A percentile compares a stretch with the other conserved stretches of the same genome.
Conservation (phyloP, 2,888 invertebrate genomes). For the Eumacrocentrus americanus region DNA sequence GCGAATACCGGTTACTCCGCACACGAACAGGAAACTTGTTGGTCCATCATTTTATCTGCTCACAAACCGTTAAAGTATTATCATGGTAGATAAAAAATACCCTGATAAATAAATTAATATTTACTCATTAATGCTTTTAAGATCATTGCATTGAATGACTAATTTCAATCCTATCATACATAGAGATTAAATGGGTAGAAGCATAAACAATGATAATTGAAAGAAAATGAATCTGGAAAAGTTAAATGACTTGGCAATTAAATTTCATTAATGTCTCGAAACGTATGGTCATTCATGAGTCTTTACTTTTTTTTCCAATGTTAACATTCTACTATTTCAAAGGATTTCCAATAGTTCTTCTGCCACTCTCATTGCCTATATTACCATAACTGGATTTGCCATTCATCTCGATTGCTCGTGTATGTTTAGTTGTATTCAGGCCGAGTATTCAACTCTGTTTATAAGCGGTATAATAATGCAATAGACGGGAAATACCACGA, state of each 20-base stretch:
- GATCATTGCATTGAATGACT: too few relatives aligned
- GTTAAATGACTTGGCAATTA: too few relatives aligned
- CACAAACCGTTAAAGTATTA: not conserved
- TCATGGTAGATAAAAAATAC: not conserved
- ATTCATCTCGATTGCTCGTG: slow-evolving; percentile 17
- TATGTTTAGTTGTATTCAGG: slow-evolving; percentile 7
- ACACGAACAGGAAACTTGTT: slow-evolving; percentile 8
- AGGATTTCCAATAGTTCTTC: too few relatives aligned
- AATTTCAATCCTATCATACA: too few relatives aligned
- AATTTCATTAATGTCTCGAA: too few relatives aligned
- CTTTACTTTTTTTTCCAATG: too few relatives aligned
- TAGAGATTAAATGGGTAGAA: too few relatives aligned
- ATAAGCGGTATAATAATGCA: slow-evolving; percentile 4
- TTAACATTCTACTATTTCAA: too few relatives aligned
- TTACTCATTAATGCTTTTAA: too few relatives aligned
- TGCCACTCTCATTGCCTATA: not conserved
- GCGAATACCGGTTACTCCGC: not conserved
- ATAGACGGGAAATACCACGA: slow-evolving; percentile 22
- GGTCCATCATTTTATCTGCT: slow-evolving; percentile 1
- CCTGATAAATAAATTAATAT: not conserved
- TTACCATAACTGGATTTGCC: slow-evolving; percentile 19
- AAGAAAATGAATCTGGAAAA: too few relatives aligned
- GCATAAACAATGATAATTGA: too few relatives aligned
- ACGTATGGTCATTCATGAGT: too few relatives aligned
- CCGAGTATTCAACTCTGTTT: not conserved